Conservation (phyloP, 1,140 invertebrate genomes). For the Propsilocerus akamusi region DNA sequence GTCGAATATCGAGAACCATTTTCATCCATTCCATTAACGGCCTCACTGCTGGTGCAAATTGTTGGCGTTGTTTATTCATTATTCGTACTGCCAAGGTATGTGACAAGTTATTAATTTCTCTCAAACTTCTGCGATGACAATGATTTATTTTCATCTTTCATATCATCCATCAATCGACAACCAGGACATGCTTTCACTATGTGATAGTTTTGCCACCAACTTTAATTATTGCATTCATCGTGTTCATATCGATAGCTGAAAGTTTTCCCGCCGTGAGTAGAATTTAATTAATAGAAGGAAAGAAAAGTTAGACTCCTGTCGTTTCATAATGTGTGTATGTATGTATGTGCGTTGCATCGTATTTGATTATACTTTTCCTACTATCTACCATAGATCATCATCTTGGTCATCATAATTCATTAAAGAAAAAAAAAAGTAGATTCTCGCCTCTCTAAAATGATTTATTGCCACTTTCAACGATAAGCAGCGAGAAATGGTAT, state of each 20-base stretch:
- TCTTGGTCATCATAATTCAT: neutral
- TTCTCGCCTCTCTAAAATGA: no score
- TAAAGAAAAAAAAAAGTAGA: no score
- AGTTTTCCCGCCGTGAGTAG: conserved; percentile 27
- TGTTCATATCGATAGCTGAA: conserved; percentile 29
- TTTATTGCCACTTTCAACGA: no score
- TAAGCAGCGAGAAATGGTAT: no score
- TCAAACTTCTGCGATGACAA: neutral
- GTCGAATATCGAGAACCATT: conserved; percentile 43
- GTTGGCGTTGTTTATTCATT: conserved; percentile 33
- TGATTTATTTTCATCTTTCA: conserved; percentile 6
- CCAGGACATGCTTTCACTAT: conserved; percentile 13
- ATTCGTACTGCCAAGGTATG: conserved; percentile 32
- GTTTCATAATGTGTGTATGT: no score
- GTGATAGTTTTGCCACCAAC: conserved; percentile 27
- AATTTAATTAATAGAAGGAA: conserved; percentile 7
- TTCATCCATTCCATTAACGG: conserved; percentile 39
- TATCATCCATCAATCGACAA: neutral
- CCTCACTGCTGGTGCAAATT: conserved; percentile 38
- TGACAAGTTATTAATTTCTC: neutral
- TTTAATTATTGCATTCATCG: conserved; percentile 26
- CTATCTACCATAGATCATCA: neutral
- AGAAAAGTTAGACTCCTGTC: no score
- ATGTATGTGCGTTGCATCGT: no score
- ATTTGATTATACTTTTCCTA: neutral